Conservation (phyloP, 2,888 invertebrate species). For the Ommatoiulus sabulosus region DNA sequence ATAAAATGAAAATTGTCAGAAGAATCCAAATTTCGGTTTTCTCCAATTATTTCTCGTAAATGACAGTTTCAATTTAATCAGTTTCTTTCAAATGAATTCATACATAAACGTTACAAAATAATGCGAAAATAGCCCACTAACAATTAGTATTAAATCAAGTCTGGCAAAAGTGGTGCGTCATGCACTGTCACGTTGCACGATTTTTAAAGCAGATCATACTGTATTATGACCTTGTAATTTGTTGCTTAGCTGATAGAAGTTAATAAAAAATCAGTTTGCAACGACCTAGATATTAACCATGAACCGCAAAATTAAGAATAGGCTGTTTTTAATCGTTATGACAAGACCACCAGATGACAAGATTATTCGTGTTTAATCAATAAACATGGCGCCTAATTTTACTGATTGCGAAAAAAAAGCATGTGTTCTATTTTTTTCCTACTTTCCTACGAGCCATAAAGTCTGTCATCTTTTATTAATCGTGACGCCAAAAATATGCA, state of each 20-base stretch:
- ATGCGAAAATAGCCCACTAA: not conserved
- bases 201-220: not conserved
- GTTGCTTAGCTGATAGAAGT: not conserved
- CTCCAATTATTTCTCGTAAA: too few relatives aligned
- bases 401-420: not conserved
- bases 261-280: not conserved
- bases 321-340: not conserved
- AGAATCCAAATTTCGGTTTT: too few relatives aligned
- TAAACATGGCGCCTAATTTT: not conserved
- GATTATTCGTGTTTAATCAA: not conserved
- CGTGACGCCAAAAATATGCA: not conserved
- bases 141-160: not conserved
- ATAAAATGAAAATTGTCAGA: too few relatives aligned
- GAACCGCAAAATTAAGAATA: not conserved
- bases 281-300: not conserved
- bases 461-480: not conserved
- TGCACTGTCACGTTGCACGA: not conserved
- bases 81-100: too few relatives aligned
- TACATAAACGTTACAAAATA: too few relatives aligned
- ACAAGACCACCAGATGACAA: not conserved
- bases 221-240: not conserved
- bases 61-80: too few relatives aligned
- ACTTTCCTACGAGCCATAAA: too few relatives aligned
- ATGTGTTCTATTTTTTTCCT: not conserved
- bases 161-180: slow-evolving; percentile 35